Conservation (phyloP, 2,888 invertebrate genomes). For the Alsophila aescularia region DNA sequence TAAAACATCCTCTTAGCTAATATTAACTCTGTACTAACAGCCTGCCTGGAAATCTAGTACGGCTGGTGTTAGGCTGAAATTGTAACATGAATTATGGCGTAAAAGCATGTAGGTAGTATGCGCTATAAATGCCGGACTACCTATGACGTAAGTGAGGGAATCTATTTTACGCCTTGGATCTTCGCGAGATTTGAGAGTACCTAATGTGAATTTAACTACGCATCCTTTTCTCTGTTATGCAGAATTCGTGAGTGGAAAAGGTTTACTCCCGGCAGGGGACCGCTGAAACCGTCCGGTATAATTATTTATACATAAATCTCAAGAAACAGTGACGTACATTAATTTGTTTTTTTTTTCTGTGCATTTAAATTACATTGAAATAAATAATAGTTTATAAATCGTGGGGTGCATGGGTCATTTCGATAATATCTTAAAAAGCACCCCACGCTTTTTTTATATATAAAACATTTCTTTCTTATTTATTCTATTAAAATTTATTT, state of each 20-base stretch:
- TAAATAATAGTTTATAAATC: no score
- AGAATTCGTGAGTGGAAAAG: constrained; percentile 20
- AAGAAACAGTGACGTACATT: background rate
- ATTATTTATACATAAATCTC: constrained; percentile 9
- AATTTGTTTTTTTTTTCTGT: no score
- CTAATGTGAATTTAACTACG: constrained; percentile 39
- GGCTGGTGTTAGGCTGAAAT: constrained; percentile 26
- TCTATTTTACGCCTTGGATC: constrained; percentile 25
- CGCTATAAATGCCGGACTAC: constrained; percentile 13
- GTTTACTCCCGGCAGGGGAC: constrained; percentile 14
- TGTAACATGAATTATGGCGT: constrained; percentile 26
- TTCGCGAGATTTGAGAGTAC: constrained; percentile 17
- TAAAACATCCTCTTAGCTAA: constrained; percentile 26
- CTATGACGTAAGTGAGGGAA: constrained; percentile 17
- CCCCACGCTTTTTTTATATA: no score
- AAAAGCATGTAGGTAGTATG: constrained; percentile 16
- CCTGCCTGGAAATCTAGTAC: constrained; percentile 28
- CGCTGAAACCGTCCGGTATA: background rate
- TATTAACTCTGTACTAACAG: constrained; percentile 29
- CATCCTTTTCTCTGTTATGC: constrained; percentile 24
- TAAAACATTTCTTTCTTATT: no score
- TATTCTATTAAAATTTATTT: no score
- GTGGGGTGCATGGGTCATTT: no score
- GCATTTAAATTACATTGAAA: no score
- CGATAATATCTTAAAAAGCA: no score